phyloP scores from a whole-genome alignment of 2,113 vertebrate species.

The Gallinago undulata region DNA sequence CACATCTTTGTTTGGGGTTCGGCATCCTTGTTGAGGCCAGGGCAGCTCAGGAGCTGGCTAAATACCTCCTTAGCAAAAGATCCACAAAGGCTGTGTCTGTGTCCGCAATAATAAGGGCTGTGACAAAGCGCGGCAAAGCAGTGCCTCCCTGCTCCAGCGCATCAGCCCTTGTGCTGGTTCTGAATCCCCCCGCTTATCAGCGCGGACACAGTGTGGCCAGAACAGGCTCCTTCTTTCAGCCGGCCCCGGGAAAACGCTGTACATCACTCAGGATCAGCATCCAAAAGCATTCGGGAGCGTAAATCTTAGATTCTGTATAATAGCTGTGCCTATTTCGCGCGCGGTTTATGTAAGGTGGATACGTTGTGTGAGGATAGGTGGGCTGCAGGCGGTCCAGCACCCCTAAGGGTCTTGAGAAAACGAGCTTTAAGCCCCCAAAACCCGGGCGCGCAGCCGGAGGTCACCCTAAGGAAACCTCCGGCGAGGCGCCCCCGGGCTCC shows the following conservation, averaged over 20 bases:
- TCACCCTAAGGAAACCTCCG: fast-evolving
- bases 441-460: fast-evolving
- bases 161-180: neutral
- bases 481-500: neutral
- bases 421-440: fast-evolving
- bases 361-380: fast-evolving
- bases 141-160: neutral
- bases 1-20: conserved; percentile 60
- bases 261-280: fast-evolving
- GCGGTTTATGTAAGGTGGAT: fast-evolving
- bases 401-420: neutral
- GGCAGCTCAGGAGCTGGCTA: neutral
- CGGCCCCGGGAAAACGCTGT: neutral
- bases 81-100: neutral
- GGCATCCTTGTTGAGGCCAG: conserved; percentile 6
- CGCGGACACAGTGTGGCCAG: neutral
- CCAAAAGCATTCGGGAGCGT: fast-evolving
- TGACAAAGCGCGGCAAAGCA: neutral
- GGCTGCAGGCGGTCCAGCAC: neutral
- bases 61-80: neutral
- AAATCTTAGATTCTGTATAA: fast-evolving
- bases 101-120: neutral
- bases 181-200: neutral
- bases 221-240: neutral
- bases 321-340: fast-evolving